Evolutionary conservation across 2,113 vertebrate genomes (phyloP).

Genomic region (Pterophyllum scalare): DNA sequence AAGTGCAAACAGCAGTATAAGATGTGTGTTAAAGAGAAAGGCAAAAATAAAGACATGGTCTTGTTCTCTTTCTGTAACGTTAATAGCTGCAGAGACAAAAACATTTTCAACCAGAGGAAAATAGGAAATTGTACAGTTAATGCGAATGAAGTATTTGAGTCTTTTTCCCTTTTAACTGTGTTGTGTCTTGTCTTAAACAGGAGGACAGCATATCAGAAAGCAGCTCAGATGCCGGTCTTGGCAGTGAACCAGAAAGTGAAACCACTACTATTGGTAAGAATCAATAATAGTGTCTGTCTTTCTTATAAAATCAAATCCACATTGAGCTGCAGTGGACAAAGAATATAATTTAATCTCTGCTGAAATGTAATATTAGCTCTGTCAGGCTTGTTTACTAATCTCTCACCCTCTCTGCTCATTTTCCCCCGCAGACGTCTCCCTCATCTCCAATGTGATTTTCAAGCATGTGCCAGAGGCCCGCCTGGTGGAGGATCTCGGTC

Average conservation of each 20-base stretch:
- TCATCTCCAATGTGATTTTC: constrained; percentile 95
- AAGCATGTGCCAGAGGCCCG: constrained; percentile 92
- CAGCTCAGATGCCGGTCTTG: constrained; percentile 97
- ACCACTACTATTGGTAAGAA: constrained; percentile 93
- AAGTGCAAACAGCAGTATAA: background rate
- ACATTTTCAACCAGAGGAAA: background rate
- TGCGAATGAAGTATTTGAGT: background rate
- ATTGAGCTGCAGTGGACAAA: background rate
- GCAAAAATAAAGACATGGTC: background rate
- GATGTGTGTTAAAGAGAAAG: background rate
- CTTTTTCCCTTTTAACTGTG: background rate
- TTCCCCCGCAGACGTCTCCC: constrained; percentile 88
- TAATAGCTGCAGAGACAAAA: background rate
- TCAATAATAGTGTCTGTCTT: background rate
- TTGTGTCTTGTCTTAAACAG: constrained; percentile 72
- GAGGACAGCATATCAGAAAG: constrained; percentile 97
- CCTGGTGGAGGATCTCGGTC: constrained; percentile 96
- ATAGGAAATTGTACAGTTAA: fast-evolving
- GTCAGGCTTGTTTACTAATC: fast-evolving
- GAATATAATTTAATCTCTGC: background rate
- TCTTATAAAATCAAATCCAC: background rate
- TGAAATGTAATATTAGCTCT: background rate
- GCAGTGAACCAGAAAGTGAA: constrained; percentile 98
- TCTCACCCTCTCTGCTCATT: background rate
- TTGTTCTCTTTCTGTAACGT: background rate